Evolutionary conservation across 2,888 invertebrate genomes (phyloP).

Genomic region (Physocephala rufipes): DNA sequence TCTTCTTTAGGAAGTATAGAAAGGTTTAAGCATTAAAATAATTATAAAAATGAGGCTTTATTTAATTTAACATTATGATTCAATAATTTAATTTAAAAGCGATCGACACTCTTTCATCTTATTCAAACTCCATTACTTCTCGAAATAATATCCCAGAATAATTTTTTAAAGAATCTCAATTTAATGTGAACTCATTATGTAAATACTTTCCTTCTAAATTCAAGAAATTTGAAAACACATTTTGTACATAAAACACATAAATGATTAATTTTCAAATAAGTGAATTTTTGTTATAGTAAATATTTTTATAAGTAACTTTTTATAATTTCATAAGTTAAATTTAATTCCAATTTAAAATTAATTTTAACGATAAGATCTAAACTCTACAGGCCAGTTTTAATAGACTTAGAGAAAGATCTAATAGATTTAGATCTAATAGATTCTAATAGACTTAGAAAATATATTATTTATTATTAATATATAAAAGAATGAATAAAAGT

Average conservation of each 20-base stretch:
- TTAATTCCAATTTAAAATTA: too few relatives aligned
- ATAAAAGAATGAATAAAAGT: too few relatives aligned
- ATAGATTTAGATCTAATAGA: too few relatives aligned
- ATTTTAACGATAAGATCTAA: background rate
- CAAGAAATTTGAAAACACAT: background rate
- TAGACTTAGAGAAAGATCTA: background rate
- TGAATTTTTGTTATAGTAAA: background rate
- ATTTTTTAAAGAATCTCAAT: too few relatives aligned
- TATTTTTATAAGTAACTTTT: too few relatives aligned
- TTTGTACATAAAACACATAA: background rate
- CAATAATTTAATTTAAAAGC: background rate
- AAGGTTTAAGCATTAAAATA: conserved; percentile 24
- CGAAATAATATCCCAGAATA: too few relatives aligned
- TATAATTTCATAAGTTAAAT: too few relatives aligned
- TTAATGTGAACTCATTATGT: too few relatives aligned
- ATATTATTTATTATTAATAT: too few relatives aligned
- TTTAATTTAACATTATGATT: conserved; percentile 19
- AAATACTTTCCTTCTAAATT: background rate
- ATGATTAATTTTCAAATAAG: background rate
- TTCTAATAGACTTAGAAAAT: too few relatives aligned
- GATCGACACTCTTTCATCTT: background rate
- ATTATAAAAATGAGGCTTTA: conserved; percentile 36
- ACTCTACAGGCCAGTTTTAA: background rate
- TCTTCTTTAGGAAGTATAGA: background rate
- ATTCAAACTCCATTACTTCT: background rate